Conservation (phyloP, 2,797 vertebrate species). For the Amblyopsis hoosieri region DNA sequence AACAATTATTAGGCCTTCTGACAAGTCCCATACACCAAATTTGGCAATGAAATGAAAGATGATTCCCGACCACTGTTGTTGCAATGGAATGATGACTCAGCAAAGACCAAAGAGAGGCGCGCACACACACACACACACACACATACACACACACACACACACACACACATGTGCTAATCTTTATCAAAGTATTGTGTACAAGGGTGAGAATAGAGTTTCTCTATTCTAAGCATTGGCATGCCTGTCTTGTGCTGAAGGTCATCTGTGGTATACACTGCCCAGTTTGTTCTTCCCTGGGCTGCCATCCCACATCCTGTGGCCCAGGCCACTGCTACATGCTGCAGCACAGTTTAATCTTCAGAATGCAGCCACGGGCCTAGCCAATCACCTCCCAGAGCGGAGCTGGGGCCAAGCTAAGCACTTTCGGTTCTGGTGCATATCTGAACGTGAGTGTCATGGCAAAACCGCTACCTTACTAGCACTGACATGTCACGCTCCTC, state of each 20-base stretch:
- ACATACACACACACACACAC: conserved; percentile 10
- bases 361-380: conserved; percentile 65
- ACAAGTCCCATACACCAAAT: conserved; percentile 19
- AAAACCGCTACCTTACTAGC: conserved; percentile 18
- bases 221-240: conserved; percentile 56
- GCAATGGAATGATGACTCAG: conserved; percentile 48
- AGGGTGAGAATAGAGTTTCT: conserved; percentile 61
- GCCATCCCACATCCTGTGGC: conserved; percentile 52
- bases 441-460: conserved; percentile 25
- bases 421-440: conserved; percentile 40
- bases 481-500: not conserved
- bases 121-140: conserved; percentile 21
- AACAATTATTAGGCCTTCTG: conserved; percentile 31
- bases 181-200: conserved; percentile 40
- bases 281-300: conserved; percentile 63
- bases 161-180: conserved; percentile 18
- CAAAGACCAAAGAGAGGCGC: conserved; percentile 11
- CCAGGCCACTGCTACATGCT: conserved; percentile 57
- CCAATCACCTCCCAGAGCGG: conserved; percentile 54
- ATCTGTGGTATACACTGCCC: conserved; percentile 48
- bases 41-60: conserved; percentile 42
- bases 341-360: conserved; percentile 73
- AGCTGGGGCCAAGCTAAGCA: conserved; percentile 44
- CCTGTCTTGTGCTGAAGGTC: conserved; percentile 70
- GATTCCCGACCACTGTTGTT: conserved; percentile 47